Evolutionary conservation across 1,140 invertebrate species (phyloP).

Genomic region (Anagrus nilaparvatae): DNA sequence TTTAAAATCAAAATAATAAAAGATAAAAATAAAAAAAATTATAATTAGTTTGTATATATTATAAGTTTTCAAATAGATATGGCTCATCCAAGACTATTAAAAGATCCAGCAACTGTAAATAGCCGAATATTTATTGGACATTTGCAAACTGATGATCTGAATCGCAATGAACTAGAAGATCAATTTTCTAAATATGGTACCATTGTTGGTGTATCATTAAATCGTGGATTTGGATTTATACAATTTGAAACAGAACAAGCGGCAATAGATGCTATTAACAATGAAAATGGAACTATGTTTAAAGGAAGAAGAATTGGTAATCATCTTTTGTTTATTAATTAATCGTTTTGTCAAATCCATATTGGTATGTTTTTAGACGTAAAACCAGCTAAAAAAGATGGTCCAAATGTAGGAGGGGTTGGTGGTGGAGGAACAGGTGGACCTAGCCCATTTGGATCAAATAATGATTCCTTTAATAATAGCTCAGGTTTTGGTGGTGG

Average conservation of each 20-base stretch:
- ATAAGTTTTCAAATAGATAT: slow-evolving; percentile 16
- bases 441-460: slow-evolving; percentile 8
- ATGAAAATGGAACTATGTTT: slow-evolving; percentile 57
- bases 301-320: slow-evolving; percentile 51
- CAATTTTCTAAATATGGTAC: slow-evolving; percentile 65
- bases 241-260: slow-evolving; percentile 68
- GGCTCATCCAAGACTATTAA: slow-evolving; percentile 43
- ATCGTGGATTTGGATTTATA: slow-evolving; percentile 75
- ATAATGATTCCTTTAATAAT: slow-evolving; percentile 12
- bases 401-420: slow-evolving; percentile 20
- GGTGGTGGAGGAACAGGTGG: slow-evolving; percentile 19
- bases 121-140: slow-evolving; percentile 69
- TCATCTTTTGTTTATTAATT: not conserved
- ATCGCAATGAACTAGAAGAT: slow-evolving; percentile 58
- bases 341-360: not conserved
- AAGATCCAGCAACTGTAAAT: slow-evolving; percentile 57
- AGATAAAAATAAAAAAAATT: too few species aligned
- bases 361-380: slow-evolving; percentile 36
- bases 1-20: too few species aligned
- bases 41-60: too few species aligned
- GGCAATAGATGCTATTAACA: slow-evolving; percentile 60
- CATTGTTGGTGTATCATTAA: slow-evolving; percentile 58
- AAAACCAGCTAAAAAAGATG: slow-evolving; percentile 44
- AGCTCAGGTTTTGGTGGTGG: slow-evolving; percentile 7
- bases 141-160: slow-evolving; percentile 51